Conservation (phyloP, 1,140 invertebrate species). For the Pomacea maculata region DNA sequence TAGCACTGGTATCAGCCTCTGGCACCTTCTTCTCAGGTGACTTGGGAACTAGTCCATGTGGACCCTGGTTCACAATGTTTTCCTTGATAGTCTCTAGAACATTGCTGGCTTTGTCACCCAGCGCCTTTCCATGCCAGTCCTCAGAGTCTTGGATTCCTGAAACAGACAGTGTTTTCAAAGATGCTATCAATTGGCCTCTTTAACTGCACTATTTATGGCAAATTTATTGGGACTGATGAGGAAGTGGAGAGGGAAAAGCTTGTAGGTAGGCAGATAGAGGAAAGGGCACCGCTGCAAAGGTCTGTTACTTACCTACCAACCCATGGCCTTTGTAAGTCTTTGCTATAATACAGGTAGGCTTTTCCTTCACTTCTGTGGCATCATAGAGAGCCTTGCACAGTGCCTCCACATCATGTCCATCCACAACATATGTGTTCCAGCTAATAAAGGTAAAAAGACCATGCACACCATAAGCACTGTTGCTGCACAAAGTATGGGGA, state of each 20-base stretch:
- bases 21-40: conserved; percentile 34
- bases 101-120: conserved; percentile 82
- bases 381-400: conserved; percentile 84
- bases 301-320: conserved; percentile 65
- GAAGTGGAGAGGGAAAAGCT: too few relatives aligned
- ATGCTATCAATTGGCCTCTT: too few relatives aligned
- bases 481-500: too few relatives aligned
- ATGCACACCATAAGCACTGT: neutral
- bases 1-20: conserved; percentile 36
- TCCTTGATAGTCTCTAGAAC: conserved; percentile 74
- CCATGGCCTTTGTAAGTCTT: conserved; percentile 96
- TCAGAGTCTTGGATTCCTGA: conserved; percentile 86
- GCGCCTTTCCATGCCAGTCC: conserved; percentile 97
- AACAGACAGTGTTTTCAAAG: too few relatives aligned
- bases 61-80: conserved; percentile 47
- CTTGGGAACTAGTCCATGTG: conserved; percentile 41
- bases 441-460: conserved; percentile 47
- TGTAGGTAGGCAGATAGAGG: too few relatives aligned
- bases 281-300: too few relatives aligned
- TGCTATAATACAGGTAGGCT: conserved; percentile 92
- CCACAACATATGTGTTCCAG: conserved; percentile 88
- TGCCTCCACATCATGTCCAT: conserved; percentile 95
- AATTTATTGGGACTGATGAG: too few relatives aligned
- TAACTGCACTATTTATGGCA: too few relatives aligned
- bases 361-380: conserved; percentile 74